Conservation (phyloP, 2,113 vertebrate species). For the Thalassarche chlororhynchos region DNA sequence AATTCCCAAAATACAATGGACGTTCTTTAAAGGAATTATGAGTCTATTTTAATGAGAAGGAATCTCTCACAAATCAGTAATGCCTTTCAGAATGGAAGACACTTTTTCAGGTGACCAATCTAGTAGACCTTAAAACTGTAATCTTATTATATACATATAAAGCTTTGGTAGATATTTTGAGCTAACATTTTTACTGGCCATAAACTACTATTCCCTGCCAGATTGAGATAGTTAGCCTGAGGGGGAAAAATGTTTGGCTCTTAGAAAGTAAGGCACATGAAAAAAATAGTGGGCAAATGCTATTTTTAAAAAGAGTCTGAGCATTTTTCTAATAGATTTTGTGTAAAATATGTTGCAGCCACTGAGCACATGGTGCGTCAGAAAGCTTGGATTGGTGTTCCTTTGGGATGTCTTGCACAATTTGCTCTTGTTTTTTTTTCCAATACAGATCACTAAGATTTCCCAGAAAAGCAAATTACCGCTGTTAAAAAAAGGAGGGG, state of each 20-base stretch:
- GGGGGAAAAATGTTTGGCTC: not conserved
- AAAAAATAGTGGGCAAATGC: not conserved
- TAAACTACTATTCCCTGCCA: not conserved
- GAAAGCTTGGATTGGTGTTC: not conserved
- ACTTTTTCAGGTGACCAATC: not conserved
- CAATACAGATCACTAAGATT: not conserved
- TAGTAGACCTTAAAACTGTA: not conserved
- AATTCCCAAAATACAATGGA: not conserved
- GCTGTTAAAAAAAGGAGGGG: not conserved
- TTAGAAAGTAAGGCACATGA: not conserved
- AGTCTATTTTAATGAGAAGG: not conserved
- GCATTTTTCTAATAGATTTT: not conserved
- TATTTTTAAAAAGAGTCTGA: constrained; percentile 24
- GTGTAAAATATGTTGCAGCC: constrained; percentile 4
- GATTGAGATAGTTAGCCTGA: not conserved
- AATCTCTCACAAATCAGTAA: not conserved
- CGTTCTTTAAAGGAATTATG: not conserved
- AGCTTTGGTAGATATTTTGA: not conserved
- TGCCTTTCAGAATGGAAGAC: not conserved
- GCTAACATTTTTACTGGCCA: not conserved
- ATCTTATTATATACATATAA: not conserved
- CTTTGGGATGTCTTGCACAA: constrained; percentile 42
- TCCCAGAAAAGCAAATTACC: constrained; percentile 40
- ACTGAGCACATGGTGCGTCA: not conserved
- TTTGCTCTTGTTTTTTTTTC: not conserved